Evolutionary conservation across 2,888 invertebrate species (phyloP), one percentile per base, ranked within the genome.

Genomic region (Nowickia ferox): DNA sequence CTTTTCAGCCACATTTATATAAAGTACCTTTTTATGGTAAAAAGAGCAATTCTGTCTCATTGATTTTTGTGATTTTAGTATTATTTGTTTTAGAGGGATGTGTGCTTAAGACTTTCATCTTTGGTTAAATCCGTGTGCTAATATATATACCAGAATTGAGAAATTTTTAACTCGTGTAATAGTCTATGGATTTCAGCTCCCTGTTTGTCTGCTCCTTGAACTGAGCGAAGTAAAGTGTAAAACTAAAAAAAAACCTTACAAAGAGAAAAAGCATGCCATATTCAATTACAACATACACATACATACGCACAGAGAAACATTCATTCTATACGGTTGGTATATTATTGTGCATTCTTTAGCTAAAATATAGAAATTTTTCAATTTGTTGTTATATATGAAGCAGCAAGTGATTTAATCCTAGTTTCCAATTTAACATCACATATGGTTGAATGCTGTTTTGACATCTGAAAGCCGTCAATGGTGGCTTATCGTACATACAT

Each of bases 391-490:
- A 48, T 30, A 30, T 30, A 30, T 30, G 8, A 22, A 19, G 22
- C 1, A 19, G 19, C 38, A 72, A 55, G 63, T 84, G 86, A 88
- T 89, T 90, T 90, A 90, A 90, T 91, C 88, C 88, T 87, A 89
- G 88, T 89, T 90, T 90, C 88, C 89, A 88, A 81, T 87, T 88
- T 89, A 88, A 86, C 90, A 89, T 89, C 89, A 89, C 88, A 89
- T 90, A 90, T 89, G 89, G 87, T 89, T 81, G 88, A 88, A 89
- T 89, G 89, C 87, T 87, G 83, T 88, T 88, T 88, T 89, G 90
- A 89, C 89, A 90, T 89, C 88, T 89, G 87, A 89, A 88, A 88
- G 89, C 87, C 88, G 87, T 9, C 86, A 88, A 88, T 87, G 87
- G 86, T 87, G 87, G 88, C 84, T 30, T 30, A 30, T 30, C 0